phyloP scores from a whole-genome alignment of 2,888 invertebrate species.

The Trissolcus brochymenae region DNA sequence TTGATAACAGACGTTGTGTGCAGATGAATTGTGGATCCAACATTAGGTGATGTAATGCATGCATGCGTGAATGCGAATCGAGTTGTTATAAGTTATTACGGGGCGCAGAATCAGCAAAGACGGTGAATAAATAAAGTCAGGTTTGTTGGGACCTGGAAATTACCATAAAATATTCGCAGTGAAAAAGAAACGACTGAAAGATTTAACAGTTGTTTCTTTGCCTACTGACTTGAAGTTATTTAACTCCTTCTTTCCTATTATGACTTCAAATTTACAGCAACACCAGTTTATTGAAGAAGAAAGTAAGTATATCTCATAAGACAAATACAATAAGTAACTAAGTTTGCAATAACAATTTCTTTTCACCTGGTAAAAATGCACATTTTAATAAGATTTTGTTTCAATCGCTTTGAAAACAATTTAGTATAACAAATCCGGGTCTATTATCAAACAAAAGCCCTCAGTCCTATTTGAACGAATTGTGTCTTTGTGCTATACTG shows the following conservation, averaged over 20 bases:
- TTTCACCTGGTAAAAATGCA: no score
- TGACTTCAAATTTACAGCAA: background rate
- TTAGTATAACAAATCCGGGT: no score
- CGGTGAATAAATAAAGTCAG: constrained; percentile 53
- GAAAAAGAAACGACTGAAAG: constrained; percentile 1
- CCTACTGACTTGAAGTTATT: constrained; percentile 1
- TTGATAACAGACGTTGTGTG: constrained; percentile 40
- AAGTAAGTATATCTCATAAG: background rate
- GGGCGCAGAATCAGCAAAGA: constrained; percentile 34
- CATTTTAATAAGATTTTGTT: no score
- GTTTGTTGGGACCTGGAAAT: constrained; percentile 54
- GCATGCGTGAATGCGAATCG: constrained; percentile 38
- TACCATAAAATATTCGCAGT: constrained; percentile 16
- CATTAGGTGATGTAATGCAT: constrained; percentile 47
- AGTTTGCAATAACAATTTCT: no score
- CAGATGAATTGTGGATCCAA: constrained; percentile 43
- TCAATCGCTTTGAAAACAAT: no score
- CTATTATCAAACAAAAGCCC: no score
- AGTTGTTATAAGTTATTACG: constrained; percentile 57
- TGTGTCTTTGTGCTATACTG: no score
- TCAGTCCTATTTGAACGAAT: no score
- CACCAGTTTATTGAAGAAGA: background rate
- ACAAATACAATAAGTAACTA: no score
- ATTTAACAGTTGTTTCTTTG: constrained; percentile 4
- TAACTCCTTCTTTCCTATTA: background rate